Percentiles rank a stretch among this genome's conserved stretches.
These are phyloP conservation scores for Bimastos eiseni DNA, from an alignment of 2,888 invertebrate species.

Conservation along the genomic window DNA sequence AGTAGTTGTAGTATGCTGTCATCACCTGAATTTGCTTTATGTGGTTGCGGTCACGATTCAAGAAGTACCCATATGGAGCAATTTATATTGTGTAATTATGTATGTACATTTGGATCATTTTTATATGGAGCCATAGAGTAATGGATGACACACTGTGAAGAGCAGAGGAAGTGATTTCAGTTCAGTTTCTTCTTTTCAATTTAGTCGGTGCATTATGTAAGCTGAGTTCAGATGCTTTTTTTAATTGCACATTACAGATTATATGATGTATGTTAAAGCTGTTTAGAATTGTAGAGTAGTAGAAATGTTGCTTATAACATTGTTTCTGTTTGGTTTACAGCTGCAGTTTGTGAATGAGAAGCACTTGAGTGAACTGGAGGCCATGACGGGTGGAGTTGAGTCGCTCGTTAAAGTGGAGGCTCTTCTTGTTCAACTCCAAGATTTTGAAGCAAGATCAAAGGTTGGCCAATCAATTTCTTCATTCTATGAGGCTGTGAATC, in stretches of 20 bases:
- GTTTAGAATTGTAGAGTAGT: not conserved
- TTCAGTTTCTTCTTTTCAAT: too few species aligned
- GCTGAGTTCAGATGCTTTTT: too few species aligned
- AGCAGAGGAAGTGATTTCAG: too few species aligned
- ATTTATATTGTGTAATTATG: too few species aligned
- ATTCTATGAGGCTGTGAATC: not conserved
- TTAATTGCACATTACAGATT: not conserved
- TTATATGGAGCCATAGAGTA: too few species aligned
- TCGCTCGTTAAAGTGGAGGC: slow-evolving; percentile 80
- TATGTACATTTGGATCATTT: too few species aligned
- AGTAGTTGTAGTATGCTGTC: too few species aligned
- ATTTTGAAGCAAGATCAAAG: slow-evolving; percentile 71
- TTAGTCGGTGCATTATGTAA: too few species aligned
- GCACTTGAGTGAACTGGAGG: slow-evolving; percentile 61
- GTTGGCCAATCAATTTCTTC: slow-evolving; percentile 59
- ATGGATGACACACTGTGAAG: too few species aligned
- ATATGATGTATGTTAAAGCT: not conserved
- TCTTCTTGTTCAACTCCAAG: slow-evolving; percentile 76
- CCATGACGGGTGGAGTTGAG: slow-evolving; percentile 85
- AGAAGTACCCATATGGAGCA: too few species aligned
- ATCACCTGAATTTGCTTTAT: too few species aligned
- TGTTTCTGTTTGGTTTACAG: slow-evolving; percentile 48
- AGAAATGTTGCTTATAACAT: not conserved
- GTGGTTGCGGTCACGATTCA: too few species aligned
- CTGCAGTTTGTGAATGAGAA: slow-evolving; percentile 61